These are phyloP conservation scores for Cricetomys ansorgei DNA, from an alignment of 2,113 vertebrate species.

Conservation along the genomic window DNA sequence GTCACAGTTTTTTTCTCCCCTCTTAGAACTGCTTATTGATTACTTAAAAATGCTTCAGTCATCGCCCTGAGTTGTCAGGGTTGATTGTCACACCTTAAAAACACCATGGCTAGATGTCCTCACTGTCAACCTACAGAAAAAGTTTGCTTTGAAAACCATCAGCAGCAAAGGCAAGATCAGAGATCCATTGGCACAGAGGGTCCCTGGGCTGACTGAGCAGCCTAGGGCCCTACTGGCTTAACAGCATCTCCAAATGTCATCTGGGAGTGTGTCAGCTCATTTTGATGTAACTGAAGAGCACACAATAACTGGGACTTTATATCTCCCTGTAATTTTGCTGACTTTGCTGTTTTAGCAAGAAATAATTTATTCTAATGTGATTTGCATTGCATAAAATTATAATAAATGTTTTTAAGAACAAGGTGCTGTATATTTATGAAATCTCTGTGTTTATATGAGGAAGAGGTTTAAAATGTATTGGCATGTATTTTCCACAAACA, in stretches of 20 bases:
- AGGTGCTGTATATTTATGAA: constrained; percentile 81
- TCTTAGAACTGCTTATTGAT: neutral
- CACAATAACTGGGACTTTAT: constrained; percentile 6
- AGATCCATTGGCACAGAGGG: neutral
- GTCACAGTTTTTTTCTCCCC: neutral
- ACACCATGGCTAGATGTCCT: neutral
- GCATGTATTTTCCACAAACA: constrained; percentile 69
- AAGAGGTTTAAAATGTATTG: constrained; percentile 71
- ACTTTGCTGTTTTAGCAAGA: constrained; percentile 71
- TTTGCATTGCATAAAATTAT: constrained; percentile 83
- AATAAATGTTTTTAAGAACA: constrained; percentile 81
- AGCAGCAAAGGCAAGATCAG: neutral
- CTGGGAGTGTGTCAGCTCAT: neutral
- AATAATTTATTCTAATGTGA: constrained; percentile 81
- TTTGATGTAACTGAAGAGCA: constrained; percentile 45
- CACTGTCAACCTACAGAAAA: neutral
- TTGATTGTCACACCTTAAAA: neutral
- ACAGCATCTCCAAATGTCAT: neutral
- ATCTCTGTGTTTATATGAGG: constrained; percentile 69
- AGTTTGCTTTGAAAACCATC: neutral
- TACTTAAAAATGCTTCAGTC: neutral
- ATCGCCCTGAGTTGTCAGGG: neutral
- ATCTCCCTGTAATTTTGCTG: constrained; percentile 71
- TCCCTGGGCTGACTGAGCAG: neutral
- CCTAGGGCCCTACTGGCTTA: fast-evolving